Conservation (phyloP, 2,888 invertebrate species). For the Idaea biselata region DNA sequence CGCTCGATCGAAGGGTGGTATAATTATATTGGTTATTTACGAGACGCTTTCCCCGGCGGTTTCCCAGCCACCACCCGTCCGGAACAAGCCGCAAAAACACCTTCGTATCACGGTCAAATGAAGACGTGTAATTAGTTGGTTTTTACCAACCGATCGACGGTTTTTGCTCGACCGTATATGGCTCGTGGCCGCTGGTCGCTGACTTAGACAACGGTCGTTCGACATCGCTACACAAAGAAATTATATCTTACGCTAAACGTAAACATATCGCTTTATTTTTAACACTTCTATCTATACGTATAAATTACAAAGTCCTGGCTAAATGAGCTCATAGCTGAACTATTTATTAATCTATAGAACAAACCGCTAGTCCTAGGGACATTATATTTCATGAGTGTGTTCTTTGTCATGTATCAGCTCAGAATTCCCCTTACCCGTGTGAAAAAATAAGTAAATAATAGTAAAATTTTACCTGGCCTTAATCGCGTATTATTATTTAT, state of each 20-base stretch:
- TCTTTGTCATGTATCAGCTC: too few relatives aligned
- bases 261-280: conserved; percentile 43
- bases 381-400: too few relatives aligned
- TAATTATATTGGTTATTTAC: conserved; percentile 33
- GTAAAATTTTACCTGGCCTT: too few relatives aligned
- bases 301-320: too few relatives aligned
- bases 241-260: conserved; percentile 46
- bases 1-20: conserved; percentile 28
- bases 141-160: conserved; percentile 59
- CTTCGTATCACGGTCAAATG: conserved; percentile 75
- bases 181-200: conserved; percentile 39
- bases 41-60: conserved; percentile 48
- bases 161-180: conserved; percentile 59
- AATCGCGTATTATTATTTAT: too few relatives aligned
- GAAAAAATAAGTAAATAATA: too few relatives aligned
- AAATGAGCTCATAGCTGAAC: too few relatives aligned
- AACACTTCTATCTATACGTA: conserved; percentile 38
- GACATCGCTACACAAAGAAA: conserved; percentile 60
- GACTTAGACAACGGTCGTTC: conserved; percentile 58
- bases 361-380: too few relatives aligned
- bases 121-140: conserved; percentile 74
- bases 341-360: too few relatives aligned
- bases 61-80: conserved; percentile 61
- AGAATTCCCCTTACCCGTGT: too few relatives aligned
- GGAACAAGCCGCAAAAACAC: conserved; percentile 63